phyloP scores from a whole-genome alignment of 2,113 vertebrate genomes.

The Phalacrocorax pelagicus region DNA sequence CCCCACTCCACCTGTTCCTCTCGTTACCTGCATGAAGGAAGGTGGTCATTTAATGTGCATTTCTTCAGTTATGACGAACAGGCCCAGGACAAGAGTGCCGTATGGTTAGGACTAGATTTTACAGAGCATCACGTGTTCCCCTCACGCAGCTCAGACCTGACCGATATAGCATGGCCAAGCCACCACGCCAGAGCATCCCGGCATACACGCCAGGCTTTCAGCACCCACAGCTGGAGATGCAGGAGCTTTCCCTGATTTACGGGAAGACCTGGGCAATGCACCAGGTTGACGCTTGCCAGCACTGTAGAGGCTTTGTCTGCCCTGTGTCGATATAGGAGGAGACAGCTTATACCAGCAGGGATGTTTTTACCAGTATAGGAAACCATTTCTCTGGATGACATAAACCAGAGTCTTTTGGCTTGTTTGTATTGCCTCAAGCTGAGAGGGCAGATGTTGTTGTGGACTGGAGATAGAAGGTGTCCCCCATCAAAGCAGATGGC shows the following conservation, averaged over 20 bases:
- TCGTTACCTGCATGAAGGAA: not conserved
- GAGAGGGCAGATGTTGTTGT: not conserved
- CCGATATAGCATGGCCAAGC: not conserved
- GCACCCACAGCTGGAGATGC: not conserved
- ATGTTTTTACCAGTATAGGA: not conserved
- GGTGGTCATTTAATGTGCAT: not conserved
- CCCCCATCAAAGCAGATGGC: not conserved
- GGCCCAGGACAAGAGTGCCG: not conserved
- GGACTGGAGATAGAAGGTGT: not conserved
- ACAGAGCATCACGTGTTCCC: not conserved
- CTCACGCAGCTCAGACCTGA: not conserved
- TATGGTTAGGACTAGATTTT: not conserved
- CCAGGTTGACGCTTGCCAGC: conserved; percentile 5
- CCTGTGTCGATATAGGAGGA: not conserved
- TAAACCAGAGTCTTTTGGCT: conserved; percentile 16
- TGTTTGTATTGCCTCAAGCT: not conserved
- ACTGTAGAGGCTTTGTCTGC: not conserved
- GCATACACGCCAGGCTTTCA: not conserved
- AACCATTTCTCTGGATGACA: conserved; percentile 1
- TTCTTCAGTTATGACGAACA: not conserved
- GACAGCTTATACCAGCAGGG: conserved; percentile 4
- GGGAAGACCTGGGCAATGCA: not conserved
- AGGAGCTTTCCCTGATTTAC: not conserved
- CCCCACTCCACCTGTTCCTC: accelerated
- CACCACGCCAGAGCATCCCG: not conserved